Evolutionary conservation across 2,797 vertebrate genomes (phyloP).

Genomic region (Lagodon rhomboides): DNA sequence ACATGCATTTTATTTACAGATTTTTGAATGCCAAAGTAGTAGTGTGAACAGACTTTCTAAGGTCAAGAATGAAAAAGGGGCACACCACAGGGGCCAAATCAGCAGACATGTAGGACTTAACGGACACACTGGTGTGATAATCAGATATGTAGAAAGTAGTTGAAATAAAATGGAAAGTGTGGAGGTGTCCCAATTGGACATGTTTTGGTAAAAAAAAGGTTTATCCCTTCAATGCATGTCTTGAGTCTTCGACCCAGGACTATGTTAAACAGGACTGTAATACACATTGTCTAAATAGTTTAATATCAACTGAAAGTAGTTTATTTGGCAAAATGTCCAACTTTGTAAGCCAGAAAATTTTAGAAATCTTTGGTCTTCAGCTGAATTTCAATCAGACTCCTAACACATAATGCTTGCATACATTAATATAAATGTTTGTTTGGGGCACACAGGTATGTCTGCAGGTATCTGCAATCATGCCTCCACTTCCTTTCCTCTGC

Average conservation of each 20-base stretch:
- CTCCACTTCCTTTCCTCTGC: conserved; percentile 82
- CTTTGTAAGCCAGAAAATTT: too few species aligned
- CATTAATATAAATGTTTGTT: background rate
- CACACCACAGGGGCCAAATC: background rate
- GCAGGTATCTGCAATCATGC: conserved; percentile 40
- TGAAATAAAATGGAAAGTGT: too few species aligned
- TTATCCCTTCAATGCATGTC: too few species aligned
- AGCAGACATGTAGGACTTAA: too few species aligned
- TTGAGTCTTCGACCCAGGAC: too few species aligned
- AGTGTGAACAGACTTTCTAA: background rate
- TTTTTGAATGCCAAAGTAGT: background rate
- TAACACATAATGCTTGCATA: background rate
- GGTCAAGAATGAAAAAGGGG: background rate
- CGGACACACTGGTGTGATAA: background rate
- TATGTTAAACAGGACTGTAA: too few species aligned
- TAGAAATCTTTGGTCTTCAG: too few species aligned
- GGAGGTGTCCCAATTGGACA: too few species aligned
- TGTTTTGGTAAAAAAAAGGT: too few species aligned
- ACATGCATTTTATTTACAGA: too few species aligned
- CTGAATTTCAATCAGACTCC: background rate
- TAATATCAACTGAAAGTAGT: background rate
- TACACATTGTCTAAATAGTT: too few species aligned
- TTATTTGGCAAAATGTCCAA: background rate
- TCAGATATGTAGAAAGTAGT: background rate
- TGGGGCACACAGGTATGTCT: conserved; percentile 23